A percentile compares a stretch with the other conserved stretches of the same genome.
phyloP scores from a whole-genome alignment of 53 echinoderm and acorn worm species.

The Hippasteria phrygiana region DNA sequence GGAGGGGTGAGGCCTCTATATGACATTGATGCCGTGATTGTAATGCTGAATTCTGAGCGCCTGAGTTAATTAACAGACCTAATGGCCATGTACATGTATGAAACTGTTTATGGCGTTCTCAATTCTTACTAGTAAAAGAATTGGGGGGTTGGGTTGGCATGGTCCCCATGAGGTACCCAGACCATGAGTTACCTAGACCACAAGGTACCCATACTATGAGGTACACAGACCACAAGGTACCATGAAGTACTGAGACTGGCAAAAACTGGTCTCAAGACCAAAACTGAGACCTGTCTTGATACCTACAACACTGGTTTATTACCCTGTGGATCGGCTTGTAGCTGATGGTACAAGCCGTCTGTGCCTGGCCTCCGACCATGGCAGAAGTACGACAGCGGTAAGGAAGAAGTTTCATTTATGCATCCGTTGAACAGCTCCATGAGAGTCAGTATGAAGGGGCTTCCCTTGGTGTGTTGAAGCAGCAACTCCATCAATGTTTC shows the following conservation, averaged over 20 bases:
- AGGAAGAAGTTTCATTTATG: slow-evolving; percentile 5
- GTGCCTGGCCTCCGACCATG: not conserved
- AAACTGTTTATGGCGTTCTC: too few relatives aligned
- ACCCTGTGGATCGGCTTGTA: slow-evolving; percentile 18
- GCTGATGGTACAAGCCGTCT: not conserved
- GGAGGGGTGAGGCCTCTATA: too few relatives aligned
- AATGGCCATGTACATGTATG: too few relatives aligned
- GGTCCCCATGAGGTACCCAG: too few relatives aligned
- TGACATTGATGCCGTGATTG: too few relatives aligned
- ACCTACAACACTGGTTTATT: not conserved
- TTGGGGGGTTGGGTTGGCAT: too few relatives aligned
- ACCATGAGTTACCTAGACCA: too few relatives aligned
- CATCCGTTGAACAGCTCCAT: slow-evolving; percentile 59
- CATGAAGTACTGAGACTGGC: not conserved
- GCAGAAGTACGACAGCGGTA: not conserved
- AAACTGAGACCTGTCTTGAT: not conserved
- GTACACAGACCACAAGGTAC: too few relatives aligned
- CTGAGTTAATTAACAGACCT: too few relatives aligned
- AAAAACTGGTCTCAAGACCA: not conserved
- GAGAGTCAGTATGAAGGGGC: slow-evolving; percentile 31
- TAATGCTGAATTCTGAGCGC: too few relatives aligned
- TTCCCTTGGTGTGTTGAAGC: slow-evolving; percentile 56
- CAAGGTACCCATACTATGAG: too few relatives aligned
- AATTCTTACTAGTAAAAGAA: too few relatives aligned
- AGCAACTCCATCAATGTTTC: slow-evolving; percentile 61